phyloP scores from a whole-genome alignment of 2,888 invertebrate genomes.

The Sphinx pinastri region DNA sequence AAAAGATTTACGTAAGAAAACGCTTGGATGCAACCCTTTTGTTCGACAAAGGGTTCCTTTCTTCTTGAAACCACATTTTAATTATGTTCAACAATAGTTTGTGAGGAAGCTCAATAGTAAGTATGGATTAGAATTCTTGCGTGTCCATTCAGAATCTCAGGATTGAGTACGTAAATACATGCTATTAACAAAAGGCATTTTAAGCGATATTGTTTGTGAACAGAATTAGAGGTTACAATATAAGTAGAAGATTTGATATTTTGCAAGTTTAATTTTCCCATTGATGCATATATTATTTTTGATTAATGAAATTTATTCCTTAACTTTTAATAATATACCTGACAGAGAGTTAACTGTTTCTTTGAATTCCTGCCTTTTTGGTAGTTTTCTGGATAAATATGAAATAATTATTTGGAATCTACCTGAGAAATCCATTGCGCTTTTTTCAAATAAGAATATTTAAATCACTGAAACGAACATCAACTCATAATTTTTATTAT shows the following conservation, averaged over 20 bases:
- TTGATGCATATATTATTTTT: neutral
- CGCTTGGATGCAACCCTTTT: conserved; percentile 54
- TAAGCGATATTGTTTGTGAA: neutral
- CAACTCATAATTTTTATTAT: too few species aligned
- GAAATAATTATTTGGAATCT: too few species aligned
- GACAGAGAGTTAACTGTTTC: too few species aligned
- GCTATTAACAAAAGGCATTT: neutral
- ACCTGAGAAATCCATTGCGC: too few species aligned
- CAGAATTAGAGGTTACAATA: neutral
- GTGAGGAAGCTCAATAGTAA: conserved; percentile 5
- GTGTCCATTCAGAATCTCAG: conserved; percentile 7
- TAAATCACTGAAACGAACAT: too few species aligned
- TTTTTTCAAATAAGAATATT: too few species aligned
- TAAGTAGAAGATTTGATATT: neutral
- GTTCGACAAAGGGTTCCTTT: conserved; percentile 1
- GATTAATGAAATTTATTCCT: neutral
- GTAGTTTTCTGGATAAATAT: too few species aligned
- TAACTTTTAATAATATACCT: neutral
- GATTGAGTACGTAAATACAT: conserved; percentile 1
- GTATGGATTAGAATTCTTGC: conserved; percentile 15
- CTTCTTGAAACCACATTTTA: conserved; percentile 12
- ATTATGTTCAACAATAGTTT: neutral
- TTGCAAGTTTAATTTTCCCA: neutral
- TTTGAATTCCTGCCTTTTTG: too few species aligned
- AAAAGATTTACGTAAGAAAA: conserved; percentile 58